Base-by-base conservation (phyloP, 1,140 invertebrate species). In the Chelonus insularis region DNA sequence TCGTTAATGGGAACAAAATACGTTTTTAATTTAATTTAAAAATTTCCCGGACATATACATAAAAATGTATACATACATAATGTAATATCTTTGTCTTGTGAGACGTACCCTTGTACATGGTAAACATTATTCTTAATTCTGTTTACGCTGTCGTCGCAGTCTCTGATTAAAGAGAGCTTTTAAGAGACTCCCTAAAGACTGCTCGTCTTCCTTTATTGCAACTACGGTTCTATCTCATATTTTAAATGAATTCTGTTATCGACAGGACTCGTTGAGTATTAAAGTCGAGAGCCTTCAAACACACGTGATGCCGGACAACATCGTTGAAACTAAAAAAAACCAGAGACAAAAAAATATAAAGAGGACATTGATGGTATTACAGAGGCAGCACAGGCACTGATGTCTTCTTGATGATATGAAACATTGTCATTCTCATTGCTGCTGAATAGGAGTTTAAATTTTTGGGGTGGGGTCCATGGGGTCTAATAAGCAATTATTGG, bases 171-270 rank as follows among this genome's bases (percentile, higher is more conserved):
- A 43, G 41, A 43, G 41, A 14, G 14, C 41, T 43, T 43, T 29
- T 29, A 29, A 29, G 25, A 43, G 41, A 43, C 12, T 43, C 14
- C 41, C 41, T 16, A 43, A 14, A 18, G 12, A 16, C 7, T 18
- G 12, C 4, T 43, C 14, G 12, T 6, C 41, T 4, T 43, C 16
- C 41, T 25, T 48, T 23, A 18, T 18, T 48, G 9, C 18, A n/a
- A 21, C n/a, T n/a, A 23, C 11, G 45, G 18, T 48, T 23, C 21
- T 52, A 55, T 55, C 29, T 55, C 21, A 55, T 55, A 55, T 37
- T 55, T 55, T 55, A 61, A 61, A 61, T 55, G 51, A 61, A 55
- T 61, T 61, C 59, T 61, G 59, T 47, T 61, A 61, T 61, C 59
- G 59, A 61, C 59, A 61, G 59, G 39, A 37, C 14, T 41, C 25